Conservation (phyloP, 2,797 vertebrate genomes). For the Pseudomugil gertrudae region DNA sequence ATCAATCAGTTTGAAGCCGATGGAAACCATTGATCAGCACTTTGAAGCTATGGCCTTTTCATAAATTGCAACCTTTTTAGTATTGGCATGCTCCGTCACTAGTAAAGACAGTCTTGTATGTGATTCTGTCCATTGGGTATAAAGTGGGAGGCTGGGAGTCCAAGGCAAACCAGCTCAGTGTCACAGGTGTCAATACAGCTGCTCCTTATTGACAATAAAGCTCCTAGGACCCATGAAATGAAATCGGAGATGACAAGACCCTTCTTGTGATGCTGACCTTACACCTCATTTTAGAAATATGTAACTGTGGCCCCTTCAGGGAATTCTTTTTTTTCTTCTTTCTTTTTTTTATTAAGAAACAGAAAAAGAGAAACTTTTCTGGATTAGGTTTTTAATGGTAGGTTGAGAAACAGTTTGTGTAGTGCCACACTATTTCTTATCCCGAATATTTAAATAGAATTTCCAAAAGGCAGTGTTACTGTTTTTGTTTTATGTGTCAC, state of each 20-base stretch:
- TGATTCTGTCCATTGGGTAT: constrained; percentile 44
- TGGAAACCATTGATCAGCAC: constrained; percentile 76
- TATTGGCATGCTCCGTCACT: constrained; percentile 71
- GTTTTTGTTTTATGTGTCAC: constrained; percentile 41
- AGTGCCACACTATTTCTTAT: constrained; percentile 24
- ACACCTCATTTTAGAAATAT: constrained; percentile 72
- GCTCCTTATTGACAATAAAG: constrained; percentile 80
- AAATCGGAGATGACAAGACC: constrained; percentile 77
- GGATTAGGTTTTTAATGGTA: constrained; percentile 23
- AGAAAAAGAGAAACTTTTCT: constrained; percentile 26
- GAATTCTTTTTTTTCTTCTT: constrained; percentile 43
- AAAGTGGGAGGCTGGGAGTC: constrained; percentile 25
- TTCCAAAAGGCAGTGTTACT: constrained; percentile 24
- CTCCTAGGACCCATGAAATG: constrained; percentile 66
- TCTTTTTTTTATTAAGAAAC: constrained; percentile 41
- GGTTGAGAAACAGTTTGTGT: constrained; percentile 17
- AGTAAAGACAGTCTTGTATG: constrained; percentile 39
- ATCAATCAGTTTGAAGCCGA: constrained; percentile 65
- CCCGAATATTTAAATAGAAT: constrained; percentile 42
- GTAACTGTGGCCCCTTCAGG: constrained; percentile 58
- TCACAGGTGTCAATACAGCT: constrained; percentile 80
- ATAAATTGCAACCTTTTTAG: constrained; percentile 81
- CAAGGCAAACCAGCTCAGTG: constrained; percentile 38
- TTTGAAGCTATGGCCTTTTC: constrained; percentile 74
- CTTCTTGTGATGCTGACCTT: constrained; percentile 75